Base-by-base conservation (phyloP, 2,797 vertebrate species). In the Falco cherrug region DNA sequence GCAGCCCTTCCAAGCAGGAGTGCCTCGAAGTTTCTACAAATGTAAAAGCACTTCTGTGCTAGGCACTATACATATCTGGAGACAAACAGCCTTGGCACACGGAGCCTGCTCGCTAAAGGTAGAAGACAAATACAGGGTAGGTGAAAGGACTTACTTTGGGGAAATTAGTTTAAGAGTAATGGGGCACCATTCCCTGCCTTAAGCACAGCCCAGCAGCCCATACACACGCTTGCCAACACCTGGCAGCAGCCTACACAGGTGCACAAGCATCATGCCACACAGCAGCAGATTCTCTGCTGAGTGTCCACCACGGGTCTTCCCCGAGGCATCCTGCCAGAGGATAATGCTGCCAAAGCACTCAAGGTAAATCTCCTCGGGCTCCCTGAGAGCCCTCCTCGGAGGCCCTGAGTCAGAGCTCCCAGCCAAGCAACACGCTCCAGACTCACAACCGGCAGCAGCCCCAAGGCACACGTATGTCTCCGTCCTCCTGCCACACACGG, bases 401-500 rank as follows among this genome's bases (percentile, higher is more conserved):
- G 19, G 5, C 19, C 25, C 13, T 0, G 2, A 33, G 25, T 16
- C 33, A 45, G 48, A 75, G 24, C 47, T 57, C 39, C 63, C 31
- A 20, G 54, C 43, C 43, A 41, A 61, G 17, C 10, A 63, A 21
- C 31, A 6, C 1, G 0, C 11, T 37, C 35, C 65, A 39, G 35
- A 14, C 5, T 1, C 35, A 22, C 50, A 41, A n/a, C 17, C 29
- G 21, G 31, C 33, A 31, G 33, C 6, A 0, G 26, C 26, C 54
- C 11, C 0, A 4, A 37, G 35, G 37, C 24, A 29, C 29, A 9
- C 0, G 0, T 14, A 19, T 39, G 8, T 35, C 28, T 56, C 29
- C 22, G 11, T 48, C 20, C 60, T 60, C 47, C 57, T 47, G 35
- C 67, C 68, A 79, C 48, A 31, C 35, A 3, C 48, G 20, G 16